Evolutionary conservation across 2,797 vertebrate genomes (phyloP).

Genomic region (Gambelia wislizenii): DNA sequence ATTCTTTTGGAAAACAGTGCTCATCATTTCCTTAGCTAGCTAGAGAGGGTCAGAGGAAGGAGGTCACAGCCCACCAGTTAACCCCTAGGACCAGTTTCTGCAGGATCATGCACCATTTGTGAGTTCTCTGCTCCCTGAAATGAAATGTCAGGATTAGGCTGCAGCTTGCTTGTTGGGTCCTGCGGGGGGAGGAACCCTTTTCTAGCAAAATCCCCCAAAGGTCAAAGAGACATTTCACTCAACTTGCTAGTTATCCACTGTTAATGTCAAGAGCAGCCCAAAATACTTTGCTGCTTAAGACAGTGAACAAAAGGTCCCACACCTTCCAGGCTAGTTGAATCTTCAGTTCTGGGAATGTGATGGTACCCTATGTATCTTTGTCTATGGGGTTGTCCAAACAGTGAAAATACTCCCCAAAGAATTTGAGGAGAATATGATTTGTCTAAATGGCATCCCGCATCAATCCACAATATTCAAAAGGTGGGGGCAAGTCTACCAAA

Average conservation of each 20-base stretch:
- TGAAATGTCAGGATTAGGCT: neutral
- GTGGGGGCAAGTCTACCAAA: too few species aligned
- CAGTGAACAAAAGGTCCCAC: neutral
- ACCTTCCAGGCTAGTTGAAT: too few species aligned
- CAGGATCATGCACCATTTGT: neutral
- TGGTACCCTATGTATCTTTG: too few species aligned
- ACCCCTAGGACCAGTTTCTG: neutral
- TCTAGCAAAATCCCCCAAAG: neutral
- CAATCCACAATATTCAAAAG: too few species aligned
- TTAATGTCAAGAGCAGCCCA: neutral
- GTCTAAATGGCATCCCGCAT: too few species aligned
- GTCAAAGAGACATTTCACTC: neutral
- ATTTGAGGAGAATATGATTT: too few species aligned
- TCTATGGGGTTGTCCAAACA: too few species aligned
- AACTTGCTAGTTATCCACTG: neutral
- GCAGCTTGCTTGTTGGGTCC: neutral
- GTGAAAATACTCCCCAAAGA: too few species aligned
- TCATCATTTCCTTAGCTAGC: neutral
- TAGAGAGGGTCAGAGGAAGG: neutral
- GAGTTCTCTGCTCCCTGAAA: neutral
- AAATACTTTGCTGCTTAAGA: neutral
- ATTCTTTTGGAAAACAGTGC: neutral
- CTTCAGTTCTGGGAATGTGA: too few species aligned
- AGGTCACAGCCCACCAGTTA: neutral
- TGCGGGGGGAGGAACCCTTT: neutral